Evolutionary conservation across 1,140 invertebrate species (phyloP).

Genomic region (Tetranychus cinnabarinus): DNA sequence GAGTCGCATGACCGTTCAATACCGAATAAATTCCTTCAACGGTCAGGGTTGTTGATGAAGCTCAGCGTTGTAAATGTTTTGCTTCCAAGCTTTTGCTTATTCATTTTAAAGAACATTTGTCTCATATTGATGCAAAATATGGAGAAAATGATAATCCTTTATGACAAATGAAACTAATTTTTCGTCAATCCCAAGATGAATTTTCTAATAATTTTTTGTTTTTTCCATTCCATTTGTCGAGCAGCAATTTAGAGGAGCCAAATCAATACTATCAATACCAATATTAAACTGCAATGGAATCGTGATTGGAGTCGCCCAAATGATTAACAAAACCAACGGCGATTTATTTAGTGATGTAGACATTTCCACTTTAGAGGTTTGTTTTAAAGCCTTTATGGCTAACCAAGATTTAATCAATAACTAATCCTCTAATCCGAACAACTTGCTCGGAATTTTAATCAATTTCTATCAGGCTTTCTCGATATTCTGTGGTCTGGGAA

Average conservation of each 20-base stretch:
- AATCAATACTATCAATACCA: constrained; percentile 33
- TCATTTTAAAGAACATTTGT: no score
- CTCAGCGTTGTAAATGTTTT: no score
- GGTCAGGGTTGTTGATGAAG: no score
- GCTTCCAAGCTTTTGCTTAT: no score
- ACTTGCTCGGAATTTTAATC: not conserved
- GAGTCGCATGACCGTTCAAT: no score
- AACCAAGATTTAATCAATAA: not conserved
- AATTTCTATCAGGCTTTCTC: constrained; percentile 34
- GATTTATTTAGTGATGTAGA: constrained; percentile 54
- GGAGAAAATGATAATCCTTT: no score
- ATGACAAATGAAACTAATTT: not conserved
- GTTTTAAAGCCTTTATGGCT: not conserved
- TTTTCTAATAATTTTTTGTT: not conserved
- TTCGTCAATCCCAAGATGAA: not conserved
- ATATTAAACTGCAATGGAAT: constrained; percentile 64
- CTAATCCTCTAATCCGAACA: not conserved
- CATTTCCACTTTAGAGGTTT: constrained; percentile 53
- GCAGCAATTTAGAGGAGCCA: not conserved
- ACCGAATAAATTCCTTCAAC: no score
- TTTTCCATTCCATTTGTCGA: not conserved
- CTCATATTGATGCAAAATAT: no score
- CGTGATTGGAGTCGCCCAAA: constrained; percentile 72
- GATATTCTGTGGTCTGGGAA: constrained; percentile 85
- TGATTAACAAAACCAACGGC: constrained; percentile 78